These are phyloP conservation scores for Pristiophorus japonicus DNA, from an alignment of 2,113 vertebrate species.

Conservation along the genomic window DNA sequence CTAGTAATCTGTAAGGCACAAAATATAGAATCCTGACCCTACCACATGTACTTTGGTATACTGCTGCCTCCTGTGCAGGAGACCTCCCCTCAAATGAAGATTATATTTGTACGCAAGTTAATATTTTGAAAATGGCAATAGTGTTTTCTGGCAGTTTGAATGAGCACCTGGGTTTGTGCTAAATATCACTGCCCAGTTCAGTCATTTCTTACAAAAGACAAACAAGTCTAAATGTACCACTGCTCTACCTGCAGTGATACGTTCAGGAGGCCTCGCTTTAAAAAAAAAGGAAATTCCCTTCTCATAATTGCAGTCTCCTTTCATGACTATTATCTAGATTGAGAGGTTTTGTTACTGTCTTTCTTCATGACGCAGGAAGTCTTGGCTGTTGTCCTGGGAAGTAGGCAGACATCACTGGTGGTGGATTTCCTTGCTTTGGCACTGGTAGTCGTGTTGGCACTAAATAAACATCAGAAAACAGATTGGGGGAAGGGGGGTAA, in stretches of 20 bases:
- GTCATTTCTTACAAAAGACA: constrained; percentile 27
- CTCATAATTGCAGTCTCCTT: neutral
- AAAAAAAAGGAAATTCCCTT: neutral
- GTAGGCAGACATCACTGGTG: constrained; percentile 38
- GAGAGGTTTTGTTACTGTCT: neutral
- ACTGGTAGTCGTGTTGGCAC: constrained; percentile 5
- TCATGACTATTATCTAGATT: neutral
- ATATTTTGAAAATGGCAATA: constrained; percentile 27
- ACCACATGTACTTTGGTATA: constrained; percentile 22
- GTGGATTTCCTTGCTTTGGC: constrained; percentile 39
- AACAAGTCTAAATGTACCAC: neutral
- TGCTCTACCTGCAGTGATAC: neutral
- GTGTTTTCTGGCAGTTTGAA: constrained; percentile 40
- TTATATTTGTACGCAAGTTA: neutral
- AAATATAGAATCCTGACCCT: neutral
- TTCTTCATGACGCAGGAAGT: constrained; percentile 39
- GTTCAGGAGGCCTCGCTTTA: neutral
- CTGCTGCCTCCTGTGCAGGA: neutral
- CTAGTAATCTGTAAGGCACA: constrained; percentile 3
- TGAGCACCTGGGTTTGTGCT: neutral
- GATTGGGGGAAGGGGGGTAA: too few species aligned
- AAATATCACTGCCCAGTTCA: constrained; percentile 14
- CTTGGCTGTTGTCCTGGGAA: constrained; percentile 36
- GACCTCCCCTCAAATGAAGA: neutral
- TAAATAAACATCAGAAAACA: constrained; percentile 31